Evolutionary conservation across 1,140 invertebrate species (phyloP), one percentile per base, ranked within the genome.

Genomic region (Drosophila prosaltans): DNA sequence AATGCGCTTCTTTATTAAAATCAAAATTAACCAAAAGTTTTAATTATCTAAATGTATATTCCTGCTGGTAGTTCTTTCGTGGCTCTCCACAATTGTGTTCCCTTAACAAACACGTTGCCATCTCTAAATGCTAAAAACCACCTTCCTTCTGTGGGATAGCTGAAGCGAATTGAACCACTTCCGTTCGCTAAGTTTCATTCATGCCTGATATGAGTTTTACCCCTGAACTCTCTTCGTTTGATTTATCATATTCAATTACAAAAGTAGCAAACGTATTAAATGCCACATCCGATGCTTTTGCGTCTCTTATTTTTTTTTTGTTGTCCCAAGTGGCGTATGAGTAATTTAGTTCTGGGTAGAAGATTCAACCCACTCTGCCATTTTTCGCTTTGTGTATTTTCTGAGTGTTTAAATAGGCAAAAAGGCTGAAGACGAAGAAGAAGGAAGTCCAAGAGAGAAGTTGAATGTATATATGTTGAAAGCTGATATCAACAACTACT

Each of bases 211-310:
- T 40, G 41, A 36, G 54, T 11, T 51, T 24, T 32, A 24, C 9
- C 51, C 32, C 30, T 30, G 48, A 43, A 74, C 67, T 62, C 71
- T 80, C 71, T 80, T 72, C 32, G 67, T 90, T 89, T 91, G 83
- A 91, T 91, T 91, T 91, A 91, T 91, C 89, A 85, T 91, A 91
- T 91, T 91, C 89, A 91, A 91, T 91, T 91, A 91, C 81, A 91
- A 74, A 86, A 81, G 72, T 66, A 74, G 68, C 78, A 68, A 74
- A 85, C 85, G 85, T 85, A 88, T 81, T 90, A 88, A 86, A 82
- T 83, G 72, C 72, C 84, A 78, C 80, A 77, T 82, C 70, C 79
- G 82, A 43, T 48, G 28, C 39, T 21, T 40, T 16, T 59, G 51
- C 30, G 39, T 43, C 30, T 51, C 10, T 43, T 10, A 16, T 16